These are phyloP conservation scores for Frankliniella intonsa DNA, from an alignment of 2,888 invertebrate genomes.

Conservation along the genomic window DNA sequence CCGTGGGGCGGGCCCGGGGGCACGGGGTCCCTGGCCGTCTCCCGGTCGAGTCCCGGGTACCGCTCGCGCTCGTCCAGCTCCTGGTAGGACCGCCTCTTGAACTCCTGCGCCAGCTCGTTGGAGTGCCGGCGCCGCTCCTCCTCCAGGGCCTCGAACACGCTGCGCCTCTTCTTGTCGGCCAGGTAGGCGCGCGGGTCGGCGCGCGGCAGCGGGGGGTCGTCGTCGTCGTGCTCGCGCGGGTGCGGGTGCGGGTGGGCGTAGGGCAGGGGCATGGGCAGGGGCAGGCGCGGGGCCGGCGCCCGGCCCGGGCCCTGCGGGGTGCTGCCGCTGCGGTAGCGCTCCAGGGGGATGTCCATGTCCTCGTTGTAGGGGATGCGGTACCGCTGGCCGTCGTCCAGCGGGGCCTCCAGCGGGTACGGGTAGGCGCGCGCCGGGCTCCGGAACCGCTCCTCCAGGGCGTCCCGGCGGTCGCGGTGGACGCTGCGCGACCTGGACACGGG, in stretches of 20 bases:
- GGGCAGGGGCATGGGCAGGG: not conserved
- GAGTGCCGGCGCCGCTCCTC: slow-evolving; percentile 49
- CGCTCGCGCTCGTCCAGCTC: slow-evolving; percentile 53
- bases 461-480: slow-evolving; percentile 9
- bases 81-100: slow-evolving; percentile 50
- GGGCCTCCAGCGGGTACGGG: not conserved
- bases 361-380: slow-evolving; percentile 28
- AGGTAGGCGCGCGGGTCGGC: slow-evolving; percentile 1
- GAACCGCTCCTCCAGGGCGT: not conserved
- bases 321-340: slow-evolving; percentile 38
- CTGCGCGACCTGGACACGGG: not conserved
- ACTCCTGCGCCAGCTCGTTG: slow-evolving; percentile 49
- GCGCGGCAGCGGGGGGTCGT: slow-evolving; percentile 19
- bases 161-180: slow-evolving; percentile 40
- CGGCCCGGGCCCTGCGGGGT: slow-evolving; percentile 27
- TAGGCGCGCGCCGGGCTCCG: not conserved
- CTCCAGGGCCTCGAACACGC: slow-evolving; percentile 44
- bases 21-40: slow-evolving; percentile 45
- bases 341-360: slow-evolving; percentile 38
- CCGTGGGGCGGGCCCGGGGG: slow-evolving; percentile 34
- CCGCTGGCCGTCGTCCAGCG: not conserved
- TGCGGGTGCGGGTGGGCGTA: not conserved
- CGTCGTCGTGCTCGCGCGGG: not conserved
- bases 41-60: slow-evolving; percentile 53
- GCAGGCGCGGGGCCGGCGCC: slow-evolving; percentile 7